Base-by-base conservation (phyloP, 2,797 vertebrate genomes). In the Enteromius fasciolatus region DNA sequence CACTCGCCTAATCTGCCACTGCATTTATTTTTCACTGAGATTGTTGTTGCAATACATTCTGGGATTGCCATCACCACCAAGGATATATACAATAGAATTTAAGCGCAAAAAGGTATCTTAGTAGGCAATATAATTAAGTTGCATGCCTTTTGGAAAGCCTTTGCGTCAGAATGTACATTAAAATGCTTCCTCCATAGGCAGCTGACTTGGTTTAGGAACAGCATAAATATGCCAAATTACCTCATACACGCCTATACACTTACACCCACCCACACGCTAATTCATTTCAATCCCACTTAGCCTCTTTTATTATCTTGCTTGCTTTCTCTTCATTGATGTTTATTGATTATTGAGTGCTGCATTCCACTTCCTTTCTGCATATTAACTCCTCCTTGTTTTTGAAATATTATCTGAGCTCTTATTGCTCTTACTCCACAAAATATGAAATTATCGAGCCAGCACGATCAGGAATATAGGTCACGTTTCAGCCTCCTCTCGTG, bases 381-480 rank as follows among this genome's bases (percentile, higher is more conserved):
- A 44, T 25, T 67, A 63, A 59, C 73, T 76, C 15, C 33, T 70
- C 10, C 11, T 63, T 54, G 41, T 61, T 67, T 66, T 39, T 74
- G 57, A 54, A 81, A 52, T 64, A 20, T 41, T 69, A 41, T 41
- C 31, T 52, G 20, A 64, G 28, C 31, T 78, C 63, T 50, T 64
- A 64, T 59, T 76, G 36, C 66, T 28, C 12, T 74, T 52, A 67
- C n/a, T 50, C 64, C n/a, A 63, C 41, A 50, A 33, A 68, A 78
- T 50, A 70, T 81, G 44, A 73, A 74, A 83, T 63, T 41, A 44
- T 44, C 39, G 46, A 31, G 84, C 69, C 33, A 48, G 69, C 3
- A 15, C 18, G 66, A 75, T 68, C 39, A 3, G 77, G 39, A 83
- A 87, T 79, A 84, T 78, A 81, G 69, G 76, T 85, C 77, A 84